These are phyloP conservation scores for Hemistola chrysoprasaria DNA, from an alignment of 2,888 invertebrate species.

Conservation along the genomic window DNA sequence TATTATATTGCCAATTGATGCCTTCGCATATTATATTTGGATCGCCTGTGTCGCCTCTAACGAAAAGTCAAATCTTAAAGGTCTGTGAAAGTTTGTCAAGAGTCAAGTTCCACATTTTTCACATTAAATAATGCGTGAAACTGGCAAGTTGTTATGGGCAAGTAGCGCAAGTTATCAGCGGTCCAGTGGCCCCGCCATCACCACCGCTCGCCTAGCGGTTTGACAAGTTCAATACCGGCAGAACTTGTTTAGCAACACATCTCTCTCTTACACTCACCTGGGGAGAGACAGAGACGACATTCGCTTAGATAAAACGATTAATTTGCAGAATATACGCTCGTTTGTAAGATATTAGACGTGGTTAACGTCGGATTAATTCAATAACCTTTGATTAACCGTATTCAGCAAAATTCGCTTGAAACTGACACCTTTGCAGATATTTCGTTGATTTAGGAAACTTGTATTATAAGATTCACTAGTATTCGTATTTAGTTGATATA, in stretches of 20 bases:
- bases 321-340: constrained; percentile 20
- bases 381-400: constrained; percentile 13
- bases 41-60: too few species aligned
- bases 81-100: too few species aligned
- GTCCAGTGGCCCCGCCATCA: constrained; percentile 19
- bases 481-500: too few species aligned
- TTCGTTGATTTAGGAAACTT: too few species aligned
- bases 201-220: constrained; percentile 38
- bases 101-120: too few species aligned
- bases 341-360: constrained; percentile 12
- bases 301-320: constrained; percentile 30
- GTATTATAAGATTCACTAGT: too few species aligned
- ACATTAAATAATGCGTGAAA: constrained; percentile 6
- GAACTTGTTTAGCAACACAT: constrained; percentile 42
- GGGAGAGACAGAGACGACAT: constrained; percentile 27
- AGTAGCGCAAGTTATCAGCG: constrained; percentile 12
- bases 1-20: too few species aligned
- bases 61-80: too few species aligned
- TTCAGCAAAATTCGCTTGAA: constrained; percentile 1
- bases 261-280: constrained; percentile 27
- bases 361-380: constrained; percentile 13
- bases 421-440: too few species aligned
- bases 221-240: constrained; percentile 50
- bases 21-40: too few species aligned
- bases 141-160: constrained; percentile 4